phyloP scores from a whole-genome alignment of 2,113 vertebrate species.

The Heterotis niloticus region DNA sequence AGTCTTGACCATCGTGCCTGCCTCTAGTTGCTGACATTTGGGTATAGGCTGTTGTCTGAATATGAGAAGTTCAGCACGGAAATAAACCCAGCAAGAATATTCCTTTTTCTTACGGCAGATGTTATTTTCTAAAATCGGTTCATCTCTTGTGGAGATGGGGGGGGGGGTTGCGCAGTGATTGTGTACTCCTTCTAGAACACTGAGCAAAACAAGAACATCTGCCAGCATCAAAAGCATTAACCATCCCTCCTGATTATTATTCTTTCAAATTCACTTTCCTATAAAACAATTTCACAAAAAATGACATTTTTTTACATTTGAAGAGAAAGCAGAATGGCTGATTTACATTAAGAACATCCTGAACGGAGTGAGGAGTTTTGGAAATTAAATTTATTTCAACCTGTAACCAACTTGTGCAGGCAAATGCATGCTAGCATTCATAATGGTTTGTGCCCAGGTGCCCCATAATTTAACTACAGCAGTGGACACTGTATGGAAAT shows the following conservation, averaged over 20 bases:
- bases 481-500: not conserved
- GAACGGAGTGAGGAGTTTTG: not conserved
- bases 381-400: slow-evolving; percentile 7
- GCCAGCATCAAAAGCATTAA: not conserved
- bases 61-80: too few relatives aligned
- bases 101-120: too few relatives aligned
- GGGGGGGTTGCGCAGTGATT: not conserved
- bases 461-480: not conserved
- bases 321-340: not conserved
- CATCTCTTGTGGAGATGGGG: too few relatives aligned
- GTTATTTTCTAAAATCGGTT: too few relatives aligned
- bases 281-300: not conserved
- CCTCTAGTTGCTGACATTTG: too few relatives aligned
- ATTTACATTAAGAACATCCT: not conserved
- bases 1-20: too few relatives aligned
- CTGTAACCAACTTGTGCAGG: not conserved
- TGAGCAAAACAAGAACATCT: not conserved
- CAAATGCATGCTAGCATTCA: not conserved
- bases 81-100: too few relatives aligned
- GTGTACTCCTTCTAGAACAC: not conserved
- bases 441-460: not conserved
- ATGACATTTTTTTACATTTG: not conserved
- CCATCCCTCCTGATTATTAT: not conserved
- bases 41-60: too few relatives aligned
- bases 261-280: not conserved